phyloP scores from a whole-genome alignment of 1,140 invertebrate species.

The Polyergus mexicanus region DNA sequence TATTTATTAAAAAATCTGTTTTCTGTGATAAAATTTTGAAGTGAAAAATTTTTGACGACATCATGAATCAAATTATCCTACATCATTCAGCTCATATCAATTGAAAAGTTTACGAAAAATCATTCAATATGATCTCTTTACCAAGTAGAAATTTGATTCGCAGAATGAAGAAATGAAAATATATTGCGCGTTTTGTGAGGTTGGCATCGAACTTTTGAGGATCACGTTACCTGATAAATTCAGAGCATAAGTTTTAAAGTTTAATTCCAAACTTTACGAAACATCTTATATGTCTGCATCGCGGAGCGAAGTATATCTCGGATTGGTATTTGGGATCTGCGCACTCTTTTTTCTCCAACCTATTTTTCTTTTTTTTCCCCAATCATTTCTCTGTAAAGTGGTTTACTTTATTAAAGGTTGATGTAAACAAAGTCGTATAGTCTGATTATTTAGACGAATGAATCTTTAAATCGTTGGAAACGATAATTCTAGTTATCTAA shows the following conservation, averaged over 20 bases:
- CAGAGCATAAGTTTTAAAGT: slow-evolving; percentile 7
- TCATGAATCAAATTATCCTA: not conserved
- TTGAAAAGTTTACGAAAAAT: not conserved
- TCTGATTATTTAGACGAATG: not conserved
- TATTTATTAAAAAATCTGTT: not conserved
- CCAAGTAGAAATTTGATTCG: too few species aligned
- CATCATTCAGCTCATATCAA: not conserved
- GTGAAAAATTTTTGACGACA: not conserved
- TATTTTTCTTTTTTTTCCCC: not conserved
- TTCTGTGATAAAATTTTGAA: not conserved
- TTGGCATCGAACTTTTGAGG: not conserved
- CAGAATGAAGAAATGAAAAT: not conserved
- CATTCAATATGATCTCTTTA: not conserved
- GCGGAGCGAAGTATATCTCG: not conserved
- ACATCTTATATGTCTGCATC: not conserved
- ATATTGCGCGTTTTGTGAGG: not conserved
- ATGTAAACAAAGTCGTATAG: slow-evolving; percentile 1
- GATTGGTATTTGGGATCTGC: not conserved
- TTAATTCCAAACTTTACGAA: slow-evolving; percentile 25
- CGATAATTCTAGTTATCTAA: slow-evolving; percentile 1
- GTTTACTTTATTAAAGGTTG: slow-evolving; percentile 20
- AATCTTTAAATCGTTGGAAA: not conserved
- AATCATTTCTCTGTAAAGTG: slow-evolving; percentile 8
- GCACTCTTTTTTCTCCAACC: not conserved
- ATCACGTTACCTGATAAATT: slow-evolving; percentile 17